Evolutionary conservation across 2,113 vertebrate genomes (phyloP).

Genomic region (Nothoprocta perdicaria): DNA sequence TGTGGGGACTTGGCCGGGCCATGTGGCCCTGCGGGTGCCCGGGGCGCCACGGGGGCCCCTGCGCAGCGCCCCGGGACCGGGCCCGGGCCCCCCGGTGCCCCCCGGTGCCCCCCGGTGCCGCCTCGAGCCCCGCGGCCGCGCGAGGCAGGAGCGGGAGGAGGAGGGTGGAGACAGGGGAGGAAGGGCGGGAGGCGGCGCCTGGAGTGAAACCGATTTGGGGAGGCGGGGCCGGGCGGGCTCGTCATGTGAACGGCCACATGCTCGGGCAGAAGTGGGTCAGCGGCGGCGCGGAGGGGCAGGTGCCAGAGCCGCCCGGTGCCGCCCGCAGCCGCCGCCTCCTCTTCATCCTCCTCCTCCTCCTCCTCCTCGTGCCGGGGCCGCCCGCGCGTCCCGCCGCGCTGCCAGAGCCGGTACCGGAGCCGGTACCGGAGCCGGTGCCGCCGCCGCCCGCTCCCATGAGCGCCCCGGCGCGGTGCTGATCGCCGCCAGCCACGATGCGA

Average conservation of each 20-base stretch:
- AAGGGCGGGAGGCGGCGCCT: slow-evolving; percentile 28
- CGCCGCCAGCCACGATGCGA: slow-evolving; percentile 34
- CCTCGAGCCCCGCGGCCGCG: background rate
- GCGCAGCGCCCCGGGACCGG: too few relatives aligned
- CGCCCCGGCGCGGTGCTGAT: background rate
- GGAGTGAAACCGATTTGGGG: slow-evolving; percentile 39
- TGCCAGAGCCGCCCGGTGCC: slow-evolving; percentile 28
- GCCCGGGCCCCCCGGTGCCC: too few relatives aligned
- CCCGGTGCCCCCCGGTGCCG: background rate
- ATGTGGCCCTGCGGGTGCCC: slow-evolving; percentile 32
- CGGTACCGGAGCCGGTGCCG: too few relatives aligned
- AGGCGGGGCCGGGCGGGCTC: slow-evolving; percentile 26
- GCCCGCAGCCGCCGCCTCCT: background rate
- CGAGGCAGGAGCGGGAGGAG: background rate
- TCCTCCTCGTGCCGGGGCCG: background rate
- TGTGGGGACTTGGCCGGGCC: slow-evolving; percentile 1
- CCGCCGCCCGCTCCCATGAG: background rate
- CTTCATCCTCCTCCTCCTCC: background rate
- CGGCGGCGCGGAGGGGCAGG: slow-evolving; percentile 44
- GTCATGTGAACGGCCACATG: slow-evolving; percentile 71
- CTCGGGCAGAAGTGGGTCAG: slow-evolving; percentile 69
- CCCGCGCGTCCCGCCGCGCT: background rate
- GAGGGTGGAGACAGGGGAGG: background rate
- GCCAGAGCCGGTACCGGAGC: too few relatives aligned
- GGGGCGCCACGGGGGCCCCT: too few relatives aligned